Base-by-base conservation (phyloP, 2,797 vertebrate genomes). In the Aldrovandia affinis region DNA sequence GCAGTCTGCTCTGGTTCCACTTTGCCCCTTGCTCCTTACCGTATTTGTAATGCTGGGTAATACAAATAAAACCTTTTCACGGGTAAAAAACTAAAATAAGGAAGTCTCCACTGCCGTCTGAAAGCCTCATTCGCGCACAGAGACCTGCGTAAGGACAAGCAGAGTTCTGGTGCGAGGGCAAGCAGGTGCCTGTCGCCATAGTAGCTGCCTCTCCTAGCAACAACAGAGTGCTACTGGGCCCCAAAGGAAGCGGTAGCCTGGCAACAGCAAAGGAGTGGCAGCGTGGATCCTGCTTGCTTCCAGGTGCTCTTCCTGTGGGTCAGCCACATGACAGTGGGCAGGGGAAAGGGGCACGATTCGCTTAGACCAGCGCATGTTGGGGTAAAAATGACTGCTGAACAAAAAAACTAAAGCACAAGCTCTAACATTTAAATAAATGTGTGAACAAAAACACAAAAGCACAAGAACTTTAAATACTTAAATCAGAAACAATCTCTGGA, bases 161-260 rank as follows among this genome's bases (percentile, higher is more conserved):
- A 70, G 65, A 10, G 30, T 18, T 28, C 14, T 15, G 5, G 65
- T 33, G 33, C 15, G 65, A 36, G 63, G 4, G 28, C 28, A 2
- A 68, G 30, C 63, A 68, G 63, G 63, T 68, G 63, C 14, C 63
- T 68, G 30, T 68, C 63, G 2, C 65, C 33, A 70, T 70, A 70
- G 65, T 20, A 70, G 65, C 81, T 86, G 61, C 59, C 22, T 82
- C 14, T 65, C 86, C 84, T 65, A 81, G 83, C 89, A 91, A 88
- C 87, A 85, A 86, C 54, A 88, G 39, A 78, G 86, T 89, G 87
- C 83, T 82, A 86, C 54, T 52, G 82, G 57, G 57, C 50, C 54
- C 85, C 81, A 42, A 75, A 80, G n/a, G 39, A 61, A 30, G 20
- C 10, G 0, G 78, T 78, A 65, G 33, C 87, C 44, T 59, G 85